Evolutionary conservation across 2,888 invertebrate genomes (phyloP), one percentile per base, ranked within the genome.

Genomic region (Hecatera dysodea): DNA sequence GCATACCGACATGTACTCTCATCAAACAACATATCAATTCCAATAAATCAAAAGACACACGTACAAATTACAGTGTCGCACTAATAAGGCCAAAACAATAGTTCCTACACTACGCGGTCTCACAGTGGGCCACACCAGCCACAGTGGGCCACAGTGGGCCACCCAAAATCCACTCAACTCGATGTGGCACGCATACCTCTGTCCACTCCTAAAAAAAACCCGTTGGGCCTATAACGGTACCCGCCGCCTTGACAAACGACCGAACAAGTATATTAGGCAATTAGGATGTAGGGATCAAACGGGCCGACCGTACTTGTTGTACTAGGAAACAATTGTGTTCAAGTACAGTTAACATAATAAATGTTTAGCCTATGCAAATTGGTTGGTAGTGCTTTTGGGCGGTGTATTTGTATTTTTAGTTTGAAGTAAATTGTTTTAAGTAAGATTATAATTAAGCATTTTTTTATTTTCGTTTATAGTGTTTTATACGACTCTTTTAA

Each of bases 201-300:
- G 81, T 82, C 78, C 87, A 81, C 86, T 84, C 84, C 87, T 84
- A 88, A 87, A 87, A 29, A 81, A 90, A 90, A 91, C 92, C 92
- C 91, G 93, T 92, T 91, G 91, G 80, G 81, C 80, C 80, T 74
- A 66, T 93, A 94, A 94, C 94, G 94, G 94, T 89, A 91, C 86
- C 29, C 63, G 46, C 78, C 79, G 88, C 89, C 91, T 90, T 89
- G 87, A 90, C 90, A 90, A 88, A 89, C 90, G 78, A 75, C 75
- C 83, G 65, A 78, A 85, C 93, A 89, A 89, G 86, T 90, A 93
- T 92, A 93, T 92, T 92, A 89, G 90, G 92, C 92, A 93, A 94
- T 94, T 93, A 94, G 93, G 89, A 89, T 87, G 61, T 62, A 83
- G 85, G 87, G 88, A 92, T 91, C 90, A 92, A 92, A 90, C 79